Percentiles rank a stretch among this genome's conserved stretches.
phyloP scores from a whole-genome alignment of 2,888 invertebrate species.

The Eupithecia abbreviata region DNA sequence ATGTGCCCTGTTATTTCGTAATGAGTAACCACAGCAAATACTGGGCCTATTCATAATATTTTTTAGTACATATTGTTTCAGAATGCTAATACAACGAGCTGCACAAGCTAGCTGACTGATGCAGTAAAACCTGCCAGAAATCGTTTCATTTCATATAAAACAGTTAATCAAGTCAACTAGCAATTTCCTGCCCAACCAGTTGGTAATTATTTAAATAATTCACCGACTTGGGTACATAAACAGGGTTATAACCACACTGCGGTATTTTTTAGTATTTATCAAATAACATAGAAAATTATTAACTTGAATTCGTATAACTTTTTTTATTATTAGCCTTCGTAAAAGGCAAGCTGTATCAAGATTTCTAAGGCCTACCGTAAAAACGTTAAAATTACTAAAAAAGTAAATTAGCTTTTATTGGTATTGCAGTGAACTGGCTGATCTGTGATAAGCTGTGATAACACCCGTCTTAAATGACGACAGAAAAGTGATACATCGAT shows the following conservation, averaged over 20 bases:
- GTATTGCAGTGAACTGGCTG: background rate
- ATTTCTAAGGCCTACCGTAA: background rate
- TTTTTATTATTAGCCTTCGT: background rate
- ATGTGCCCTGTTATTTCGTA: too few relatives aligned
- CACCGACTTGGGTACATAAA: background rate
- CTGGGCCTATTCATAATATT: too few relatives aligned
- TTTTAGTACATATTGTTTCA: too few relatives aligned
- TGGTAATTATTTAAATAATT: background rate
- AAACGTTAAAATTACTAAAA: background rate
- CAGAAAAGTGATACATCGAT: slow-evolving; percentile 26
- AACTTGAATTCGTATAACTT: background rate
- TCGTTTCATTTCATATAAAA: background rate
- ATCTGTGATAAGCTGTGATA: slow-evolving; percentile 17
- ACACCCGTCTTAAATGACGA: slow-evolving; percentile 19
- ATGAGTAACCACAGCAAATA: too few relatives aligned
- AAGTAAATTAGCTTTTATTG: background rate
- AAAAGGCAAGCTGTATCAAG: background rate
- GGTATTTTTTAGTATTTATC: background rate
- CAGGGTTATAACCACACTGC: background rate
- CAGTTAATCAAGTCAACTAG: background rate
- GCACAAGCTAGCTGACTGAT: too few relatives aligned
- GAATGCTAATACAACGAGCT: too few relatives aligned
- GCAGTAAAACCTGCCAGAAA: background rate
- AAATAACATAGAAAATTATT: background rate
- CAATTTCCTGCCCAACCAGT: background rate